Conservation (phyloP, 1,140 invertebrate species). For the Galleria mellonella region DNA sequence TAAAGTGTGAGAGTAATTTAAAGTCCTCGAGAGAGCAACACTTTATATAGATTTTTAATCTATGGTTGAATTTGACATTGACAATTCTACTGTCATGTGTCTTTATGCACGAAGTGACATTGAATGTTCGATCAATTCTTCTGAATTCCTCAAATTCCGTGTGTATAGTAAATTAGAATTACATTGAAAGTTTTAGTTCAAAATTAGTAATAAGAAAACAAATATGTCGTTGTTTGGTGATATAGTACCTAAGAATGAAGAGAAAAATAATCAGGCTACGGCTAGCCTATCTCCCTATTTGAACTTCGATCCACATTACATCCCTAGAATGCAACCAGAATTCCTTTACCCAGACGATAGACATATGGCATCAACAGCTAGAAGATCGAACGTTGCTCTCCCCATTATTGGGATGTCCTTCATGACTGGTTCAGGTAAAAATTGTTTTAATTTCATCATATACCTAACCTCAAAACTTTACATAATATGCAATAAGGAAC, state of each 20-base stretch:
- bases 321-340: conserved; percentile 89
- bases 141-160: conserved; percentile 41
- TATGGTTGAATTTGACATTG: no score
- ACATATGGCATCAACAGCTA: conserved; percentile 67
- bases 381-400: conserved; percentile 84
- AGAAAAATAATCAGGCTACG: conserved; percentile 34
- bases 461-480: conserved; percentile 60
- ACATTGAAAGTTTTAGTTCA: conserved; percentile 36
- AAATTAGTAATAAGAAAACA: conserved; percentile 34
- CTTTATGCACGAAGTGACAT: no score
- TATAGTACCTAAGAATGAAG: conserved; percentile 59
- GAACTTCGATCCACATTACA: conserved; percentile 91
- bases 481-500: conserved; percentile 26
- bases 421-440: conserved; percentile 83
- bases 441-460: no score
- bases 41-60: no score
- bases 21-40: no score
- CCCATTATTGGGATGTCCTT: conserved; percentile 94
- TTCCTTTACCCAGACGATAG: conserved; percentile 92
- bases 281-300: conserved; percentile 89
- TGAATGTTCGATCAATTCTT: conserved; percentile 22
- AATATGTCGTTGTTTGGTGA: conserved; percentile 66
- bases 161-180: no score
- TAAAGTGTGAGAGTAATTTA: no score
- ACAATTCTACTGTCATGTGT: no score